phyloP scores from a whole-genome alignment of 2,113 vertebrate species.

The Phodopus roborovskii region DNA sequence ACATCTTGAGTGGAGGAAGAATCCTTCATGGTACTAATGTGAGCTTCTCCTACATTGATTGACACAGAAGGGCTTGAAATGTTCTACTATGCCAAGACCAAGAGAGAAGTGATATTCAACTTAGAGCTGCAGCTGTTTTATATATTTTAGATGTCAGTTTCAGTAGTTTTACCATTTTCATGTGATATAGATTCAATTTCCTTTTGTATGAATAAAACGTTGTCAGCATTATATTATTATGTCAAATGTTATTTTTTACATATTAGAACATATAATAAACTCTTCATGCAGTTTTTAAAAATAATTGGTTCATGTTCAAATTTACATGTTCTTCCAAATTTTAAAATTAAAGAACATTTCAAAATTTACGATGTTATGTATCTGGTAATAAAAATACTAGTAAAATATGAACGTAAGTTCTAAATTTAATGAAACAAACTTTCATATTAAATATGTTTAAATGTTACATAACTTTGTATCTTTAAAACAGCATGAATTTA shows the following conservation, averaged over 20 bases:
- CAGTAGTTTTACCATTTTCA: not conserved
- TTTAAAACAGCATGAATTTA: not conserved
- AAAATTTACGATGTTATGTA: not conserved
- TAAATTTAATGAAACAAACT: not conserved
- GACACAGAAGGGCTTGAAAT: not conserved
- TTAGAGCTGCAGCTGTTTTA: not conserved
- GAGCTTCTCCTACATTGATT: not conserved
- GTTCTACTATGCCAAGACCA: not conserved
- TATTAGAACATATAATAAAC: not conserved
- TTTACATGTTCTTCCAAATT: not conserved
- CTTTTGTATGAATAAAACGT: not conserved
- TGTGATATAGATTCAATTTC: not conserved
- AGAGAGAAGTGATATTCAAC: not conserved
- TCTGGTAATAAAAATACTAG: not conserved
- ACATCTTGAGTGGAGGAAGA: not conserved
- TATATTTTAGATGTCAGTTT: not conserved
- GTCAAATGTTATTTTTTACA: not conserved
- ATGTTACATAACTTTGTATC: not conserved
- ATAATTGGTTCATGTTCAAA: not conserved
- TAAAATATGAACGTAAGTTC: not conserved
- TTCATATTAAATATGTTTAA: not conserved
- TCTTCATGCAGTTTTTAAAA: not conserved
- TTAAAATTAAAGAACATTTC: not conserved
- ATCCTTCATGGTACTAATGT: not conserved
- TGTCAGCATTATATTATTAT: not conserved